These are phyloP conservation scores for Euura saliciscinereae DNA, from an alignment of 1,140 invertebrate species.

Conservation along the genomic window DNA sequence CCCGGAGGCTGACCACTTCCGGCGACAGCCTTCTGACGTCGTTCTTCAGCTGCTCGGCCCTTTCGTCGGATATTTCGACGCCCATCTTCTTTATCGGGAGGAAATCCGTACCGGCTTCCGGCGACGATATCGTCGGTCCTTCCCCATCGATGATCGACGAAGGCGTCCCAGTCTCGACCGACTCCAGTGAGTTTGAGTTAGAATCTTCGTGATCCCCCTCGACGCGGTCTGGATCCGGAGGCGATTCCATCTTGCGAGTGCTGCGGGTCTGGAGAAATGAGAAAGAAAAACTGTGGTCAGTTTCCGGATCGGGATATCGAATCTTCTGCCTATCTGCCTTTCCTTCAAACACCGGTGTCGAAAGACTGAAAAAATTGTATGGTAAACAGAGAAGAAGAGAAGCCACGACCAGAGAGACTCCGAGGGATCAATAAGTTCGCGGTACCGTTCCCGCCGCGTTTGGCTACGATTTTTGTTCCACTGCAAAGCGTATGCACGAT, in stretches of 20 bases:
- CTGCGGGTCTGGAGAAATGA: constrained; percentile 22
- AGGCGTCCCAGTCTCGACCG: not conserved
- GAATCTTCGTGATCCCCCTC: constrained; percentile 41
- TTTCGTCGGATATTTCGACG: constrained; percentile 51
- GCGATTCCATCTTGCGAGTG: constrained; percentile 50
- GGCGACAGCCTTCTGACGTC: constrained; percentile 53
- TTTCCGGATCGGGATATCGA: too few species aligned
- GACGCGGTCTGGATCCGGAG: constrained; percentile 37
- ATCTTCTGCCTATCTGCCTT: too few species aligned
- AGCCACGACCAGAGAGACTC: too few species aligned
- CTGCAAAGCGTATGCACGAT: not conserved
- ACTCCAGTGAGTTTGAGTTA: constrained; percentile 18
- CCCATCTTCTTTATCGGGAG: constrained; percentile 50
- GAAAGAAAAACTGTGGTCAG: too few species aligned
- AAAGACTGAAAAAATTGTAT: too few species aligned
- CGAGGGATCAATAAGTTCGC: not conserved
- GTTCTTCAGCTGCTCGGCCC: constrained; percentile 48
- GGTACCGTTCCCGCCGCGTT: not conserved
- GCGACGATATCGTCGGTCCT: not conserved
- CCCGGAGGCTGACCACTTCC: constrained; percentile 50
- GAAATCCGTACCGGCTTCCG: constrained; percentile 35
- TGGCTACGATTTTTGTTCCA: not conserved
- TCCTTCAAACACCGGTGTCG: too few species aligned
- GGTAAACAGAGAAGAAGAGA: too few species aligned
- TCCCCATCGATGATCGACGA: not conserved